A percentile compares a stretch with the other conserved stretches of the same genome.
These are phyloP conservation scores for Leptopilina myrica DNA, from an alignment of 2,888 invertebrate species.

Conservation along the genomic window DNA sequence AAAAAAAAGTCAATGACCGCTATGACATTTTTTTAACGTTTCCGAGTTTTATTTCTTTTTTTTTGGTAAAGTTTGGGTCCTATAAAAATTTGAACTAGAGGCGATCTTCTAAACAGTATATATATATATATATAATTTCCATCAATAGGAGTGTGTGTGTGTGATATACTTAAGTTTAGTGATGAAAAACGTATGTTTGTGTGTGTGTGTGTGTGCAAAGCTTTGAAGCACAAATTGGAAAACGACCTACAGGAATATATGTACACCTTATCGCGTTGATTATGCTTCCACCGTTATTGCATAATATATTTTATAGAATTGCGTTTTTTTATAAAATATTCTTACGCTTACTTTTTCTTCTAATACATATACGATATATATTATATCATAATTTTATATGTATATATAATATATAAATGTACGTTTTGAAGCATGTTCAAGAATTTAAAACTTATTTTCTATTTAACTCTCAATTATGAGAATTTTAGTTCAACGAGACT, in stretches of 20 bases:
- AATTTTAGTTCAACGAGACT: conserved; percentile 37
- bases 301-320: conserved; percentile 50
- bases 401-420: conserved; percentile 48
- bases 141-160: neutral
- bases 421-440: conserved; percentile 46
- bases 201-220: conserved; percentile 6
- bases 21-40: conserved; percentile 45
- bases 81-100: conserved; percentile 34
- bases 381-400: conserved; percentile 29
- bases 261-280: conserved; percentile 27
- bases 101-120: conserved; percentile 24
- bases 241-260: conserved; percentile 7
- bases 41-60: conserved; percentile 31
- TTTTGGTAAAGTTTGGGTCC: conserved; percentile 44
- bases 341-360: conserved; percentile 55
- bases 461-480: conserved; percentile 43
- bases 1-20: conserved; percentile 47
- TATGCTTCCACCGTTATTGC: conserved; percentile 49
- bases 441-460: conserved; percentile 46
- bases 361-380: conserved; percentile 32
- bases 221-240: conserved; percentile 17
- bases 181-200: neutral
- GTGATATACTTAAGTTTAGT: conserved; percentile 27
- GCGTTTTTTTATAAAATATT: conserved; percentile 59
- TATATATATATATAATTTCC: neutral